These are phyloP conservation scores for Melanaphis sacchari DNA, from an alignment of 1,140 invertebrate genomes.

Conservation along the genomic window DNA sequence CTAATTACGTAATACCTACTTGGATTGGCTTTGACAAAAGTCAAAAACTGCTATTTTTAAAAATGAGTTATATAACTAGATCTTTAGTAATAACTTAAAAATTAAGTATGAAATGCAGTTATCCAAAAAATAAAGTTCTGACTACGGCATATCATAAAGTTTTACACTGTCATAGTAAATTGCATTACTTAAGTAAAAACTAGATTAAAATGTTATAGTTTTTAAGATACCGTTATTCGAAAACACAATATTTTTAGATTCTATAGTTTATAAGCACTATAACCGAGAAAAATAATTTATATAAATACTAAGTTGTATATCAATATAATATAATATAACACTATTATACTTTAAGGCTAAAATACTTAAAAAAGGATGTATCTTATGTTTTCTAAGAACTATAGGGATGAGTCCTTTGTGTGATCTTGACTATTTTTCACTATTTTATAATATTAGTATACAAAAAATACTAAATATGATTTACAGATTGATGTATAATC, in stretches of 20 bases:
- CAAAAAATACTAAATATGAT: neutral
- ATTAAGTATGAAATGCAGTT: neutral
- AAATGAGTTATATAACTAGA: neutral
- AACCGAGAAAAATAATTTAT: neutral
- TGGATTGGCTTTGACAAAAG: neutral
- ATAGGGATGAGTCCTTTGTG: neutral
- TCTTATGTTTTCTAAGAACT: neutral
- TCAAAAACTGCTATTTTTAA: neutral
- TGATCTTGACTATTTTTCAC: neutral
- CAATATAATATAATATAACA: too few relatives aligned
- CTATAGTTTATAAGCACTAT: neutral
- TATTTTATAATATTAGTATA: neutral
- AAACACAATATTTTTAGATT: neutral
- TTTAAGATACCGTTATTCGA: neutral
- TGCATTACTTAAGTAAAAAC: neutral
- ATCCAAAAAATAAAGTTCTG: neutral
- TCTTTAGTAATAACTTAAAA: neutral
- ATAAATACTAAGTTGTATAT: too few relatives aligned
- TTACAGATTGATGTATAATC: neutral
- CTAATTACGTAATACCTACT: neutral
- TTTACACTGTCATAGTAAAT: neutral
- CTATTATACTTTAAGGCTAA: too few relatives aligned
- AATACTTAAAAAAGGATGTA: neutral
- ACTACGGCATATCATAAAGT: neutral
- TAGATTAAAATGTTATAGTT: neutral